Base-by-base conservation (phyloP, 2,113 vertebrate genomes). In the Pollimyrus isidori region DNA sequence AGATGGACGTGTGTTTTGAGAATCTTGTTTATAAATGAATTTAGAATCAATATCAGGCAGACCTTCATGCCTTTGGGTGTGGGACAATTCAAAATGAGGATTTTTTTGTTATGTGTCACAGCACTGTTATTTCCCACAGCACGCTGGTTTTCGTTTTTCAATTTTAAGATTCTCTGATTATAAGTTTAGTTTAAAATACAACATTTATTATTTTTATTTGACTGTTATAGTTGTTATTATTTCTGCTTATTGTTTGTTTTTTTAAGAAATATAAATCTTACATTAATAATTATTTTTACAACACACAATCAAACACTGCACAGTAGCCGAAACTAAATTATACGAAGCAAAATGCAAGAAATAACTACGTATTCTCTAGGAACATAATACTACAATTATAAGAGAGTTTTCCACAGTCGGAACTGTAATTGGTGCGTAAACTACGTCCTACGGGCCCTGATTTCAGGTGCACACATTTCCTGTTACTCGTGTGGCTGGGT, bases 401-500 rank as follows among this genome's bases (percentile, higher is more conserved):
- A 13, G n/a, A 10, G n/a, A 11, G n/a, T 30, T 3, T 69, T 69
- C 26, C 62, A 69, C 4, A 4, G 9, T 4, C 62, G 62, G 62
- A 69, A 69, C 62, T n/a, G 62, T 30, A 69, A 21, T 11, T 45
- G 19, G 82, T 84, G 39, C 45, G 39, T 39, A 9, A 0, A 2
- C 19, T 21, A 76, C 91, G 90, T 90, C 89, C 58, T 89, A 89
- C 92, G 92, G 88, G 93, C 88, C 17, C 0, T 35, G 89, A 89
- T 93, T 10, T 0, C 1, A 2, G 69, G 82, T 46, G 26, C 69
- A 26, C 17, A 15, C 0, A 84, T 87, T 92, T 94, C 94, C 94
- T 93, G 94, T 94, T 95, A 90, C 93, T 73, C n/a, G 6, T 48
- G 52, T 6, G 26, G n/a, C 6, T 69, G 21, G 85, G n/a, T 89